Evolutionary conservation across 1,140 invertebrate species (phyloP).

Genomic region (Drosophila micromelanica): DNA sequence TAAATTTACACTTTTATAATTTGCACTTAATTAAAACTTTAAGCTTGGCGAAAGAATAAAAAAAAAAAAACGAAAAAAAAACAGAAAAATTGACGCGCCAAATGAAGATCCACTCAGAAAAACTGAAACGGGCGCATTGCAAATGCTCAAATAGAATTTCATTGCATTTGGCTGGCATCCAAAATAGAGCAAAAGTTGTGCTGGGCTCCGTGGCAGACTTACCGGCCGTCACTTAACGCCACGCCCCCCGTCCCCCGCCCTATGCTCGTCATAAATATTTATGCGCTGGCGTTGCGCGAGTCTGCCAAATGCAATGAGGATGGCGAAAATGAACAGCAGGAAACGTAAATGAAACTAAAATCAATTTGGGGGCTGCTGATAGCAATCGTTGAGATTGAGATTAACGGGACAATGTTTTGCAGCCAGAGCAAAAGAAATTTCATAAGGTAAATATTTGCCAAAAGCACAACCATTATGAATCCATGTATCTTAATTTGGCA

Average conservation of each 20-base stretch:
- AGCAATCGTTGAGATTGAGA: constrained; percentile 73
- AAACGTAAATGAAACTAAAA: constrained; percentile 80
- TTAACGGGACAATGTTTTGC: constrained; percentile 38
- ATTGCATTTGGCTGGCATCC: constrained; percentile 73
- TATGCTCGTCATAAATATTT: constrained; percentile 73
- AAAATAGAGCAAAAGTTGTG: constrained; percentile 39
- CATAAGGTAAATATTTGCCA: constrained; percentile 56
- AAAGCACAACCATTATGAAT: constrained; percentile 1
- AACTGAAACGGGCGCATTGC: constrained; percentile 45
- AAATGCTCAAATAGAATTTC: constrained; percentile 76
- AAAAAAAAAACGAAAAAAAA: constrained; percentile 22
- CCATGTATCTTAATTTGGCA: constrained; percentile 59
- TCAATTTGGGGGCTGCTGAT: constrained; percentile 75
- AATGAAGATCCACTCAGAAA: constrained; percentile 46
- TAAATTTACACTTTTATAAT: constrained; percentile 65
- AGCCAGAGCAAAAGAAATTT: constrained; percentile 59
- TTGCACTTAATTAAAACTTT: constrained; percentile 79
- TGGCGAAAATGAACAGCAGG: constrained; percentile 43
- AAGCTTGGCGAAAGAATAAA: constrained; percentile 18
- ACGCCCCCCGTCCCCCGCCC: constrained; percentile 21
- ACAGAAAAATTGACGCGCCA: constrained; percentile 34
- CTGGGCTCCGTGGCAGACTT: constrained; percentile 17
- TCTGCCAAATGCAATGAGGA: constrained; percentile 65
- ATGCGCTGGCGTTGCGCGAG: constrained; percentile 47
- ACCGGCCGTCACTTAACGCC: constrained; percentile 33